Percentiles rank a stretch among this genome's conserved stretches.
Conservation (phyloP, 2,113 vertebrate genomes). For the Nothobranchius furzeri region DNA sequence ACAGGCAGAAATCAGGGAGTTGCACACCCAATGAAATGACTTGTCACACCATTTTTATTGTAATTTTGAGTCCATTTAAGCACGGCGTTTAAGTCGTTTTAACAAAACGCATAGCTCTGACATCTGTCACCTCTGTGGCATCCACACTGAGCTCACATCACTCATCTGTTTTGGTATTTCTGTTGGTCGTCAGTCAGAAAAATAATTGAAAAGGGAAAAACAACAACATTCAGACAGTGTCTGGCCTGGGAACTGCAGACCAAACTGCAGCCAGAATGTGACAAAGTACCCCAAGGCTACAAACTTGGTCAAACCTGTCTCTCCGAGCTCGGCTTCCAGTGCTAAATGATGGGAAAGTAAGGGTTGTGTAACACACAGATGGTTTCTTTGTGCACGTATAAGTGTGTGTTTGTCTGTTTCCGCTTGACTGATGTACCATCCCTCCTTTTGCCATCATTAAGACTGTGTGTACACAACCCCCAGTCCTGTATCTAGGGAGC, state of each 20-base stretch:
- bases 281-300: constrained; percentile 36
- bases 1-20: constrained; percentile 36
- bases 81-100: constrained; percentile 33
- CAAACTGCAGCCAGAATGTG: constrained; percentile 16
- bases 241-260: too few species aligned
- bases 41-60: constrained; percentile 43
- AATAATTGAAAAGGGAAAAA: too few species aligned
- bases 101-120: constrained; percentile 32
- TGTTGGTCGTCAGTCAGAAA: too few species aligned
- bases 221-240: too few species aligned
- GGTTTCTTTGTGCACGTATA: constrained; percentile 17
- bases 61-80: neutral
- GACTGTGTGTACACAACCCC: constrained; percentile 53
- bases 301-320: constrained; percentile 35
- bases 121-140: constrained; percentile 47
- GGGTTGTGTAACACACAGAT: constrained; percentile 39
- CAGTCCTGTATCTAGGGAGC: constrained; percentile 55
- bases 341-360: constrained; percentile 44
- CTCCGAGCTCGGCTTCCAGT: constrained; percentile 37
- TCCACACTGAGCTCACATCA: constrained; percentile 24
- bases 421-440: constrained; percentile 51
- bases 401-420: constrained; percentile 50
- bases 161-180: constrained; percentile 38
- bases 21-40: constrained; percentile 42
- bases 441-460: constrained; percentile 65